phyloP scores from a whole-genome alignment of 2,113 vertebrate genomes.

The Sturnira hondurensis region DNA sequence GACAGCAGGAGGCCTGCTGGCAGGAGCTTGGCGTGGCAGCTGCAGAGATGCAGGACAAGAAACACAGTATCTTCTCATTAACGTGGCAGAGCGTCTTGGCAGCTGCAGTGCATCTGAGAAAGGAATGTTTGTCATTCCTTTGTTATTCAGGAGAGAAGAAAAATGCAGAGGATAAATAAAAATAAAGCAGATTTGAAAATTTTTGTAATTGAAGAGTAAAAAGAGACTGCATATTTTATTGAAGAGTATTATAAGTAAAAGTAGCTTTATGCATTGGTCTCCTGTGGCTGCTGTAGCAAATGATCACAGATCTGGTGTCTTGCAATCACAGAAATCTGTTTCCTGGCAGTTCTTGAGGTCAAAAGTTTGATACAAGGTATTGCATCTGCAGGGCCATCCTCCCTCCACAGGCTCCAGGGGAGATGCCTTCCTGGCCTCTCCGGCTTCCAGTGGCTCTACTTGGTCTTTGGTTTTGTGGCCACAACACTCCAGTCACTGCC shows the following conservation, averaged over 20 bases:
- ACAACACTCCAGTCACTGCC: neutral
- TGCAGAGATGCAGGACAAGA: neutral
- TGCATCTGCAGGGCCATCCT: neutral
- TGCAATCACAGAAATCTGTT: neutral
- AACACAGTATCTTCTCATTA: neutral
- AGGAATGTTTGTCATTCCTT: neutral
- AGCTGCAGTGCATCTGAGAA: neutral
- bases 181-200: neutral
- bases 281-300: neutral
- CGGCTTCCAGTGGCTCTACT: neutral
- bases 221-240: neutral
- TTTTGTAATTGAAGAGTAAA: neutral
- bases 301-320: neutral
- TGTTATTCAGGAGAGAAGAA: neutral
- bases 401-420: accelerated
- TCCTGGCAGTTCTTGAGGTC: neutral
- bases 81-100: neutral
- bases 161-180: neutral
- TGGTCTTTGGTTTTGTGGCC: neutral
- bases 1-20: neutral
- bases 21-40: too few relatives aligned
- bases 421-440: neutral
- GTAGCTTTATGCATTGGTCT: neutral
- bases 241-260: neutral
- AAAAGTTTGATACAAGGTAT: neutral